Conservation (phyloP, 1,140 invertebrate genomes). For the Bacillus rossius region DNA sequence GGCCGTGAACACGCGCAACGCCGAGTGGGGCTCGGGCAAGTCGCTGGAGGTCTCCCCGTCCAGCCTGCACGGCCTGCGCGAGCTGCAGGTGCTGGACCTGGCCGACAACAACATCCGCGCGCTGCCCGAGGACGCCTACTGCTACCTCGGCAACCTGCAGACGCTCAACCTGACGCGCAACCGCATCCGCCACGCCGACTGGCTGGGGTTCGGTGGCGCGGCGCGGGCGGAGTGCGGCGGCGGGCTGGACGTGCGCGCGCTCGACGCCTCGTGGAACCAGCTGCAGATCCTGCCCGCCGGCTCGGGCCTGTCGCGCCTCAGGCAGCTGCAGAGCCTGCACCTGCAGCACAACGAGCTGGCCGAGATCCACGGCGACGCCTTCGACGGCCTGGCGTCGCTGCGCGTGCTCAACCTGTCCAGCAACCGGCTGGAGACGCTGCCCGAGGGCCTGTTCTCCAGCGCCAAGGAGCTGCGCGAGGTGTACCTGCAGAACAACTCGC, state of each 20-base stretch:
- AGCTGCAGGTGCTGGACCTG: conserved; percentile 72
- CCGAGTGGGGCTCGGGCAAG: conserved; percentile 66
- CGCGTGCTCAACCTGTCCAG: conserved; percentile 77
- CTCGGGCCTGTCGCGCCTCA: conserved; percentile 62
- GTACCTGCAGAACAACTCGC: conserved; percentile 72
- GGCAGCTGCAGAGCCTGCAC: conserved; percentile 67
- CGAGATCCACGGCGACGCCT: conserved; percentile 69
- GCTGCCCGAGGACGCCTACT: conserved; percentile 68
- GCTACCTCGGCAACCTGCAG: conserved; percentile 69
- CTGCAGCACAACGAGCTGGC: conserved; percentile 77
- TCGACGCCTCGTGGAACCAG: conserved; percentile 77
- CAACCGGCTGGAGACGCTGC: conserved; percentile 70
- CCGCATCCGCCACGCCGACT: conserved; percentile 63
- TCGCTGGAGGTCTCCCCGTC: conserved; percentile 60
- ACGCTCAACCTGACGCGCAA: conserved; percentile 79
- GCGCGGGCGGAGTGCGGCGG: conserved; percentile 38
- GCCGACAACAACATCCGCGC: conserved; percentile 74
- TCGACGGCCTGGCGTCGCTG: conserved; percentile 67
- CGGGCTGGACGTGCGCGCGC: conserved; percentile 54
- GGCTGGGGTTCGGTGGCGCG: conserved; percentile 57
- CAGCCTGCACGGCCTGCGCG: conserved; percentile 64
- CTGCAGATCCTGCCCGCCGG: conserved; percentile 61
- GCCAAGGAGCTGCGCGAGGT: conserved; percentile 75
- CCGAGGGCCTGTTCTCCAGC: conserved; percentile 70
- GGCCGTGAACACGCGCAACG: conserved; percentile 67